Percentiles rank a stretch among this genome's conserved stretches.
phyloP scores from a whole-genome alignment of 2,113 vertebrate species.

The Regulus satrapa region DNA sequence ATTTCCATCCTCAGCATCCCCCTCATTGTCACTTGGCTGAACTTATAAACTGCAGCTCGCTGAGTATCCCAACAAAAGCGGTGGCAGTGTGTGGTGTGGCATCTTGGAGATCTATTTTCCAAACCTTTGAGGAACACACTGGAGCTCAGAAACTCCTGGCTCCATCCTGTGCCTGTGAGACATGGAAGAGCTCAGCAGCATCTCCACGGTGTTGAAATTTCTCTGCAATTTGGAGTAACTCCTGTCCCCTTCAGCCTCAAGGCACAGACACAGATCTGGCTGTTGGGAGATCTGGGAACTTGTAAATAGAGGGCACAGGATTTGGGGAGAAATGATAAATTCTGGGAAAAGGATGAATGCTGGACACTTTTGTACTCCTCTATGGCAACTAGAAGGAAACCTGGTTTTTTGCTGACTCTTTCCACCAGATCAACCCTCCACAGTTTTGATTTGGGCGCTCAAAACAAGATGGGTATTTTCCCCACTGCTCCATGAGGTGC shows the following conservation, averaged over 20 bases:
- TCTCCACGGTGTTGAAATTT: background rate
- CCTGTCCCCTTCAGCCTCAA: background rate
- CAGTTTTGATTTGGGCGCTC: background rate
- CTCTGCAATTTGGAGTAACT: background rate
- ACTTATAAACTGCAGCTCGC: background rate
- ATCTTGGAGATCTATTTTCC: background rate
- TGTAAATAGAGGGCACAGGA: background rate
- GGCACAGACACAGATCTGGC: background rate
- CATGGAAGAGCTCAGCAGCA: background rate
- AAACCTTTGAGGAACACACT: background rate
- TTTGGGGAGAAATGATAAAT: background rate
- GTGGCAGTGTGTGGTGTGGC: background rate
- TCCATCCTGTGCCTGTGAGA: background rate
- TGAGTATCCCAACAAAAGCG: background rate
- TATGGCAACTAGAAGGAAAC: background rate
- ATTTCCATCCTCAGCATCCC: slow-evolving; percentile 8
- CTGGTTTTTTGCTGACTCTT: background rate
- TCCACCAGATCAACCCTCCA: background rate
- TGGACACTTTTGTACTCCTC: background rate
- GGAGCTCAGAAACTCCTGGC: background rate
- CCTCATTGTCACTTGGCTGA: slow-evolving; percentile 30
- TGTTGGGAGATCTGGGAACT: background rate
- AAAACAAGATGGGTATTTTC: background rate
- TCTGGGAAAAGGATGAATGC: background rate
- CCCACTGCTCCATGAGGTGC: background rate